Evolutionary conservation across 2,797 vertebrate genomes (phyloP), one percentile per base, ranked within the genome.

Genomic region (Champsocephalus gunnari): DNA sequence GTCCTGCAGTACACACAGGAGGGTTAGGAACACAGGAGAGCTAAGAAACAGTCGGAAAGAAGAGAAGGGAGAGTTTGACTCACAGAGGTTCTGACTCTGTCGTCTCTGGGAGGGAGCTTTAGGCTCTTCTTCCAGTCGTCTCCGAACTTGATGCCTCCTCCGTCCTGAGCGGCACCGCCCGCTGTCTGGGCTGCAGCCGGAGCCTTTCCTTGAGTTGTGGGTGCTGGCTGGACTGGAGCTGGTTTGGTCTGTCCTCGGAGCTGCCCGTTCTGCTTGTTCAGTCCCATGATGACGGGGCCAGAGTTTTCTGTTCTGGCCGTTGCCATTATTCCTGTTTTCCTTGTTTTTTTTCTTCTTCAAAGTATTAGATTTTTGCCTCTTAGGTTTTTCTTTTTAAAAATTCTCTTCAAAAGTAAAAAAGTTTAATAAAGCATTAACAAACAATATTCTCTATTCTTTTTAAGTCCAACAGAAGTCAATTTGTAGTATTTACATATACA

Each of bases 41-140:
- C 5, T 0, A 32, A 7, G 34, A 38, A 7, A 7, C 9, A n/a
- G 24, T 3, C 0, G 9, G 34, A 0, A 16, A 1, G 14, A 38
- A 41, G 2, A 1, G 21, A 12, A 48, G 1, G 48, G 65, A 28
- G 3, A 38, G 48, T 13, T 45, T 0, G 12, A 93, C 95, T 95
- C 81, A 95, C 95, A 21, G 95, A 95, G 66, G 95, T 96, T 91
- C 83, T 92, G 80, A 95, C 88, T 88, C 95, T 89, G 75, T 44
- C 91, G 93, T 96, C 95, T 93, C 91, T 95, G 59, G 94, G 93
- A 21, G 95, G 95, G 72, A 96, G 93, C 84, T 94, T 91, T 48
- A 96, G 88, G 82, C 86, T 94, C 82, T 89, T 94, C 88, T 96
- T 96, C 95, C 95, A 96, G 91, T 96, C 95, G 38, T 96, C 95